Percentiles rank a stretch among this genome's conserved stretches.
These are phyloP conservation scores for Falco peregrinus DNA, from an alignment of 2,797 vertebrate genomes.

Conservation along the genomic window DNA sequence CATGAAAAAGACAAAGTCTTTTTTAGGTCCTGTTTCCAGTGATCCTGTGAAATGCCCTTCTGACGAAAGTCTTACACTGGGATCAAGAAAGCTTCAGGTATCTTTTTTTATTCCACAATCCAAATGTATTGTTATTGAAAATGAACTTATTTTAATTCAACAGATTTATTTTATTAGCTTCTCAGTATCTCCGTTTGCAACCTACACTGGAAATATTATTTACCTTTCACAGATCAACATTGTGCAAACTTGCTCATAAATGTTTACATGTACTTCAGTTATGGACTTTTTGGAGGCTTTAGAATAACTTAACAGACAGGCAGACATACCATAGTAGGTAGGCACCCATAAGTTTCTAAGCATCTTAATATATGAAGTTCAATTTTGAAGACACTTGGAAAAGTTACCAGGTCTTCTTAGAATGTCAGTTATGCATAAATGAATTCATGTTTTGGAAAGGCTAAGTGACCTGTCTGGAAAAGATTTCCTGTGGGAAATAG, in stretches of 20 bases:
- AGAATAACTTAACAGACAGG: not conserved
- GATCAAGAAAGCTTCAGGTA: not conserved
- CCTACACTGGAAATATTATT: not conserved
- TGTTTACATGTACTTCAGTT: not conserved
- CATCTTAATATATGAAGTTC: not conserved
- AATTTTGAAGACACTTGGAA: not conserved
- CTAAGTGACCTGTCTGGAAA: not conserved
- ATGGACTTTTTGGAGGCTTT: not conserved
- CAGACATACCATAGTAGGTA: not conserved
- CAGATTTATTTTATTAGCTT: not conserved
- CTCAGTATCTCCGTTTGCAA: not conserved
- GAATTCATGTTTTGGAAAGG: not conserved
- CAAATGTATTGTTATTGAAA: not conserved
- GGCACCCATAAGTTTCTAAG: not conserved
- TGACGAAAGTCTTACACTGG: accelerated
- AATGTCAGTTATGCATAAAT: not conserved
- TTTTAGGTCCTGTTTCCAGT: not conserved
- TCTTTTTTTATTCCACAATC: not conserved
- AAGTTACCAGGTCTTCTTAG: not conserved
- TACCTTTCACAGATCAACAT: not conserved
- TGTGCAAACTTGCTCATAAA: not conserved
- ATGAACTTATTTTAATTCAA: not conserved
- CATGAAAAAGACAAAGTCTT: not conserved
- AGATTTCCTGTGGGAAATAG: not conserved
- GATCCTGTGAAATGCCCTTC: not conserved